These are phyloP conservation scores for Falco cherrug DNA, from an alignment of 2,797 vertebrate genomes.

Conservation along the genomic window DNA sequence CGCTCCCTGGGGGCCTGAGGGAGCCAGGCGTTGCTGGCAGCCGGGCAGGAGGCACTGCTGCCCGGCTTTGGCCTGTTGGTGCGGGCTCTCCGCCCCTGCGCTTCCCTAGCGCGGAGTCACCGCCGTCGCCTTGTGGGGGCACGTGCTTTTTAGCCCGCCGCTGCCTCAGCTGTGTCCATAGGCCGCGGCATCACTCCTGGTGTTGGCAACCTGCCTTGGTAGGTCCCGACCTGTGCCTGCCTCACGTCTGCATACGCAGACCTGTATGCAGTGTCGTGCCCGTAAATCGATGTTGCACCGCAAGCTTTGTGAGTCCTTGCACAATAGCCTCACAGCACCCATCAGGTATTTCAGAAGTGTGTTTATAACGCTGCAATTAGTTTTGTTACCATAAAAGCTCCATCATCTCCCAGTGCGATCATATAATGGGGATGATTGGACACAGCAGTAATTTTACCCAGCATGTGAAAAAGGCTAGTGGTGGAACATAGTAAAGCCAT, in stretches of 20 bases:
- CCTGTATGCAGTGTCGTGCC: fast-evolving
- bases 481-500: neutral
- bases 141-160: fast-evolving
- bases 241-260: fast-evolving
- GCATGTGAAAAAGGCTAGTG: fast-evolving
- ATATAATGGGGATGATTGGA: fast-evolving
- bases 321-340: fast-evolving
- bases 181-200: fast-evolving
- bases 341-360: fast-evolving
- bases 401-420: fast-evolving
- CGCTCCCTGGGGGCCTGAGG: too few species aligned
- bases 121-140: fast-evolving
- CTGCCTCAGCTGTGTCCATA: fast-evolving
- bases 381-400: fast-evolving
- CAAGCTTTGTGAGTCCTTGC: fast-evolving
- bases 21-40: fast-evolving
- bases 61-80: too few species aligned
- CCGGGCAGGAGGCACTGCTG: fast-evolving
- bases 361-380: fast-evolving
- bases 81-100: fast-evolving
- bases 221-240: fast-evolving
- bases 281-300: fast-evolving
- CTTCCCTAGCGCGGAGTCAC: fast-evolving
- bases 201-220: too few species aligned
- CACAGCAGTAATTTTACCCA: fast-evolving